phyloP scores from a whole-genome alignment of 2,888 invertebrate species.

The Sarcophaga variegata region DNA sequence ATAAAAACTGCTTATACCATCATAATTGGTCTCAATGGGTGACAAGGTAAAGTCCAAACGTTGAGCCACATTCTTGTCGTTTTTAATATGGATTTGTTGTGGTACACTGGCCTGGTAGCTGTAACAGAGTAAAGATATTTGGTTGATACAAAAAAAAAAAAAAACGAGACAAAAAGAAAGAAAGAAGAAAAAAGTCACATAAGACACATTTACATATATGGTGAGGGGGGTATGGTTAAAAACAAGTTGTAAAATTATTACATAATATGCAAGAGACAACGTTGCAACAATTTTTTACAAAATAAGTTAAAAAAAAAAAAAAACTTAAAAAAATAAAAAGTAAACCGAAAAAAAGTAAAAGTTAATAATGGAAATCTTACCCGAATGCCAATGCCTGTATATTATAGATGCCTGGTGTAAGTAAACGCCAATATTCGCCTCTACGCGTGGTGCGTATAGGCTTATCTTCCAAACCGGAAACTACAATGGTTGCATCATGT shows the following conservation, averaged over 20 bases:
- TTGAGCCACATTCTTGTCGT: conserved; percentile 77
- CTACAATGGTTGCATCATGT: conserved; percentile 88
- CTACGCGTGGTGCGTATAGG: conserved; percentile 88
- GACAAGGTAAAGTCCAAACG: conserved; percentile 80
- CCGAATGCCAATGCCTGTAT: conserved; percentile 88
- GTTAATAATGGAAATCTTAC: conserved; percentile 82
- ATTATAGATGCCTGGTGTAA: conserved; percentile 93
- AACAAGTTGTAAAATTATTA: conserved; percentile 10
- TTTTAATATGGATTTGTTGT: conserved; percentile 80
- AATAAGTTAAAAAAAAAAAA: conserved; percentile 5
- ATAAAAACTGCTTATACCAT: conserved; percentile 81
- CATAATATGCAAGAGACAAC: not conserved
- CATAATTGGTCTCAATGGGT: conserved; percentile 79
- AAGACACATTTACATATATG: conserved; percentile 33
- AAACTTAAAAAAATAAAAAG: not conserved
- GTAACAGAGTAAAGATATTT: conserved; percentile 71
- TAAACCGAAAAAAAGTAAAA: conserved; percentile 12
- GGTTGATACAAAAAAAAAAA: conserved; percentile 14
- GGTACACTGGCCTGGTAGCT: conserved; percentile 83
- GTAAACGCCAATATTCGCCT: conserved; percentile 97
- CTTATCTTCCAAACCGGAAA: conserved; percentile 90
- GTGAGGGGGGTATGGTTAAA: not conserved
- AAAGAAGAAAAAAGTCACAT: conserved; percentile 38
- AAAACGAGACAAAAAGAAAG: conserved; percentile 44
- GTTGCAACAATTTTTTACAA: not conserved